Evolutionary conservation across 2,888 invertebrate species (phyloP).

Genomic region (Elysia crispata): DNA sequence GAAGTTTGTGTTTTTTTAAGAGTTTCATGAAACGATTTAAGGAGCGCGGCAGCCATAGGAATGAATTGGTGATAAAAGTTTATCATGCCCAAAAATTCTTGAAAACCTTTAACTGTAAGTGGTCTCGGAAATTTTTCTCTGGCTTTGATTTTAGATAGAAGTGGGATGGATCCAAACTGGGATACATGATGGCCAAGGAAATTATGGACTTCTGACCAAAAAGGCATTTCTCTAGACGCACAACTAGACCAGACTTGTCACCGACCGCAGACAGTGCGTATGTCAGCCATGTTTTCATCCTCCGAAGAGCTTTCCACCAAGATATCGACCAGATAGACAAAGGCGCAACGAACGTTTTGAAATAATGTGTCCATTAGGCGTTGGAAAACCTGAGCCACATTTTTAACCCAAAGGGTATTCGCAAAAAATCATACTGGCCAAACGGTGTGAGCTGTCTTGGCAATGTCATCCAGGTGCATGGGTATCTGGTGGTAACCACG

Average conservation of each 20-base stretch:
- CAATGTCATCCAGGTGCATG: neutral
- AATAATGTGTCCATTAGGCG: slow-evolving; percentile 15
- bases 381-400: slow-evolving; percentile 30
- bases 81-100: slow-evolving; percentile 9
- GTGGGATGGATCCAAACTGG: neutral
- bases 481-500: slow-evolving; percentile 40
- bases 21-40: neutral
- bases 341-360: neutral
- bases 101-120: neutral
- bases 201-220: neutral
- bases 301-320: neutral
- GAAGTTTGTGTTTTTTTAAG: slow-evolving; percentile 31
- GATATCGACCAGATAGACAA: neutral
- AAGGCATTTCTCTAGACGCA: neutral
- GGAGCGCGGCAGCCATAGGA: neutral
- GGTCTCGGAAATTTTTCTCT: neutral
- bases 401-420: slow-evolving; percentile 33
- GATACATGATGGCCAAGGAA: slow-evolving; percentile 10
- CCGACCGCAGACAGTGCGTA: neutral
- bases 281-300: neutral
- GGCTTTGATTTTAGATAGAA: neutral
- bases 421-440: slow-evolving; percentile 18
- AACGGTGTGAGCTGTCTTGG: slow-evolving; percentile 27
- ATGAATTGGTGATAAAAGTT: slow-evolving; percentile 22
- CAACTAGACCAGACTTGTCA: neutral